phyloP scores from a whole-genome alignment of 2,797 vertebrate genomes.

The Furcifer pardalis region DNA sequence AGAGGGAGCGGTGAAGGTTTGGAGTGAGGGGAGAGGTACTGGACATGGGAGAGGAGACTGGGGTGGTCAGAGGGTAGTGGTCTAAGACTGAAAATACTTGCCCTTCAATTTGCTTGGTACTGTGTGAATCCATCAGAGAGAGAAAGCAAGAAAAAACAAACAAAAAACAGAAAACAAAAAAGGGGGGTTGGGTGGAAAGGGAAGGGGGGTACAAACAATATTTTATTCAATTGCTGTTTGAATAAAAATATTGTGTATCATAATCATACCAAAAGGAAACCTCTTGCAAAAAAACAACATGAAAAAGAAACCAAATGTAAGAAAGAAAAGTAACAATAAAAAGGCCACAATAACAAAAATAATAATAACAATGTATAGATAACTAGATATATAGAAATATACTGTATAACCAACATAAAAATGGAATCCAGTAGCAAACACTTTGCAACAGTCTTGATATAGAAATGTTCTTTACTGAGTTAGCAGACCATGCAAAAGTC shows the following conservation, averaged over 20 bases:
- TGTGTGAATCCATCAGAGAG: constrained; percentile 99
- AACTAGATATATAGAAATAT: constrained; percentile 72
- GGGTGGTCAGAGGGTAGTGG: constrained; percentile 86
- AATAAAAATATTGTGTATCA: constrained; percentile 99
- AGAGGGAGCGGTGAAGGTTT: constrained; percentile 50
- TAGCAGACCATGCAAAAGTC: constrained; percentile 63
- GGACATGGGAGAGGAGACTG: constrained; percentile 61
- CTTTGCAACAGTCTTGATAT: constrained; percentile 74
- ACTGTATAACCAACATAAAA: constrained; percentile 70
- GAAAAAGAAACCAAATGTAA: constrained; percentile 68
- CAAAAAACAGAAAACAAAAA: constrained; percentile 97
- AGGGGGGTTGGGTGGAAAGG: constrained; percentile 86
- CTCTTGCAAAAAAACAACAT: constrained; percentile 84
- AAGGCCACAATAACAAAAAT: constrained; percentile 64
- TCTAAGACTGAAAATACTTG: constrained; percentile 99
- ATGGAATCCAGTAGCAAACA: constrained; percentile 74
- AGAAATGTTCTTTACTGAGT: constrained; percentile 67
- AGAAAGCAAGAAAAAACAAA: constrained; percentile 99
- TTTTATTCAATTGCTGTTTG: constrained; percentile 99
- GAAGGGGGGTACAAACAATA: constrained; percentile 99
- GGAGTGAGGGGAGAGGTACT: constrained; percentile 65
- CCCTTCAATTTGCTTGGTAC: constrained; percentile 92
- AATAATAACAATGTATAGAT: constrained; percentile 62
- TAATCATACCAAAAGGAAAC: constrained; percentile 91
- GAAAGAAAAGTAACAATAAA: constrained; percentile 49